These are phyloP conservation scores for Halcyon senegalensis DNA, from an alignment of 2,113 vertebrate species.

Conservation along the genomic window DNA sequence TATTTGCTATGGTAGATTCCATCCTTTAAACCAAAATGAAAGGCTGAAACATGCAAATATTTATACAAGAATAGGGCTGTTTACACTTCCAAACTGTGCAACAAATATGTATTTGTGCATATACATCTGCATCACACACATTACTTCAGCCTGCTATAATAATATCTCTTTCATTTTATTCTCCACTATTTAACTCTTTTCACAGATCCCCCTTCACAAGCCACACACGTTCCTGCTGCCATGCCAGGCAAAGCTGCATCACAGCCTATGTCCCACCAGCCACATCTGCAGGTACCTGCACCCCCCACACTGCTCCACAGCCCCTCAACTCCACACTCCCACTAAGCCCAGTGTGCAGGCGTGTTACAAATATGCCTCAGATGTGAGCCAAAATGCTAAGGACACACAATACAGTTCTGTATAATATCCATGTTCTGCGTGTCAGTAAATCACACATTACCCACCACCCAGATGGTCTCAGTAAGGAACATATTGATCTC, in stretches of 20 bases:
- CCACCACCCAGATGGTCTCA: neutral
- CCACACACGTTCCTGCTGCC: rapidly evolving
- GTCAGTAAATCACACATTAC: neutral
- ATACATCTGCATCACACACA: neutral
- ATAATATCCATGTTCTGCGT: neutral
- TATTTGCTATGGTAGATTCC: neutral
- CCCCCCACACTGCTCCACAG: too few relatives aligned
- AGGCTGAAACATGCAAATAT: neutral
- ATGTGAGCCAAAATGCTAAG: neutral
- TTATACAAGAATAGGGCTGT: neutral
- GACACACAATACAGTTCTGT: neutral
- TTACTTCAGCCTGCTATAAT: neutral
- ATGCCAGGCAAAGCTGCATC: rapidly evolving
- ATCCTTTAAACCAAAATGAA: slow-evolving; percentile 17
- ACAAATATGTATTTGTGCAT: neutral
- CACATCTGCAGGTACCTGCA: neutral
- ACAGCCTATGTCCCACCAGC: too few relatives aligned
- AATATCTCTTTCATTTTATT: neutral
- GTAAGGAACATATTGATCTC: neutral
- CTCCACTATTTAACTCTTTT: neutral
- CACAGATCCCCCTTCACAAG: neutral
- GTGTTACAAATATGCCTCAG: neutral
- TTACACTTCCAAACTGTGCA: neutral
- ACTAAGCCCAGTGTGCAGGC: neutral
- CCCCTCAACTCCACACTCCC: neutral